Evolutionary conservation across 2,113 vertebrate genomes (phyloP).

Genomic region (Amblyornis subalaris): DNA sequence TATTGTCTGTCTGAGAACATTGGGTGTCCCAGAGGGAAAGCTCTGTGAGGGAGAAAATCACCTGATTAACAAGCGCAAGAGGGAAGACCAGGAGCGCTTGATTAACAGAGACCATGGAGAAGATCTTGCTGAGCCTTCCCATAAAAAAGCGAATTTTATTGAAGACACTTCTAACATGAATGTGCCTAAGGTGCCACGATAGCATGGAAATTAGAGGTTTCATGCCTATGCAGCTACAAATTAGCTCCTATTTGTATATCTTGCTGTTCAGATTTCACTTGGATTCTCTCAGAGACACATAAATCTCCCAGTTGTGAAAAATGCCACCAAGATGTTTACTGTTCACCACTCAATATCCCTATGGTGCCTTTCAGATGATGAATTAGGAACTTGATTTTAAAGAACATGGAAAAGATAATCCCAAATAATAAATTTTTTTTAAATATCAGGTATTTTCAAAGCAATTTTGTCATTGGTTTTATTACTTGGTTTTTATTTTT

Average conservation of each 20-base stretch:
- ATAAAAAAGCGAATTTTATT: constrained; percentile 69
- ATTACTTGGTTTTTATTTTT: background rate
- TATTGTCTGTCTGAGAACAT: constrained; percentile 84
- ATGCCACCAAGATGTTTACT: background rate
- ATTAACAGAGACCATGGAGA: constrained; percentile 46
- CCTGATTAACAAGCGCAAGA: constrained; percentile 87
- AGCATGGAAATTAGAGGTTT: background rate
- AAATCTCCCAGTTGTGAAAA: background rate
- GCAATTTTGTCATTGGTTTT: background rate
- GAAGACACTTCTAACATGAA: constrained; percentile 15
- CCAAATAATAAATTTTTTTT: background rate
- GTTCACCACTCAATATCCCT: background rate
- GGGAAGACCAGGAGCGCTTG: constrained; percentile 63
- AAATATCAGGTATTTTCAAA: background rate
- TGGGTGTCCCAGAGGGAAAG: constrained; percentile 85
- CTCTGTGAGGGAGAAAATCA: constrained; percentile 74
- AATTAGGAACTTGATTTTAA: background rate
- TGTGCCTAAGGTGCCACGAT: constrained; percentile 16
- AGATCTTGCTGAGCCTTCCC: constrained; percentile 28
- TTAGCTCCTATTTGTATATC: background rate
- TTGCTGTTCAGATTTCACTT: background rate
- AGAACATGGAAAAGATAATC: background rate
- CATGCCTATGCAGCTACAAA: background rate
- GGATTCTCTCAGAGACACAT: background rate
- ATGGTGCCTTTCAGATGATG: constrained; percentile 33